Percentiles rank a stretch among this genome's conserved stretches.
Evolutionary conservation across 2,797 vertebrate species (phyloP).

Genomic region (Microctenopoma steveboyesi): DNA sequence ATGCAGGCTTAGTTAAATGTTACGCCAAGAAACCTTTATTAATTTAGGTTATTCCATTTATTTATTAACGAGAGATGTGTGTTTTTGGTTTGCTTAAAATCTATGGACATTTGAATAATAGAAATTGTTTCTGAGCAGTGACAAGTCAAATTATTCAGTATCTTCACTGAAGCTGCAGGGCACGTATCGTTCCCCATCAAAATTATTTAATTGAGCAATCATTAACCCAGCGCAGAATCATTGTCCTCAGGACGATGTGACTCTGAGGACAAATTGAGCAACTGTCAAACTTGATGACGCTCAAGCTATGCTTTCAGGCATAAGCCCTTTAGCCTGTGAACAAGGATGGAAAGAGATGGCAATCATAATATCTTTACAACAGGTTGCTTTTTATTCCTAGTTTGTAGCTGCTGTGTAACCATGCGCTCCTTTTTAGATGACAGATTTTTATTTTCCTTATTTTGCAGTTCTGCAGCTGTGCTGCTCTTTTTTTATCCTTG

Average conservation of each 20-base stretch:
- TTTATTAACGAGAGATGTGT: neutral
- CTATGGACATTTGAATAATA: neutral
- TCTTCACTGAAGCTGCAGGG: constrained; percentile 6
- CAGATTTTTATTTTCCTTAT: constrained; percentile 23
- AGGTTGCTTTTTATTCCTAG: neutral
- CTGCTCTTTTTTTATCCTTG: constrained; percentile 26
- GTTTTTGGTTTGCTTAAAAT: neutral
- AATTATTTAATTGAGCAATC: constrained; percentile 42
- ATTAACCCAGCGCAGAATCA: constrained; percentile 15
- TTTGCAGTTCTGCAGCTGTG: constrained; percentile 13
- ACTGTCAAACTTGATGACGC: constrained; percentile 45
- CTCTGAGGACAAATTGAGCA: constrained; percentile 48
- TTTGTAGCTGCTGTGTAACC: neutral
- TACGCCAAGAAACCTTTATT: neutral
- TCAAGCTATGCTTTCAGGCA: constrained; percentile 29
- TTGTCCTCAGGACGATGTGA: constrained; percentile 30
- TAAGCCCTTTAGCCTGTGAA: constrained; percentile 12
- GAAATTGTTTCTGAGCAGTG: neutral
- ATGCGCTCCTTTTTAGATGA: constrained; percentile 1
- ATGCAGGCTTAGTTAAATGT: neutral
- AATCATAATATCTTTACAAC: neutral
- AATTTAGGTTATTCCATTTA: neutral
- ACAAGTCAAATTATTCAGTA: constrained; percentile 10
- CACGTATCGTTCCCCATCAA: constrained; percentile 19
- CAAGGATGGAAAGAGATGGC: neutral